Conservation (phyloP, 1,140 invertebrate species). For the Arctopsyche grandis region DNA sequence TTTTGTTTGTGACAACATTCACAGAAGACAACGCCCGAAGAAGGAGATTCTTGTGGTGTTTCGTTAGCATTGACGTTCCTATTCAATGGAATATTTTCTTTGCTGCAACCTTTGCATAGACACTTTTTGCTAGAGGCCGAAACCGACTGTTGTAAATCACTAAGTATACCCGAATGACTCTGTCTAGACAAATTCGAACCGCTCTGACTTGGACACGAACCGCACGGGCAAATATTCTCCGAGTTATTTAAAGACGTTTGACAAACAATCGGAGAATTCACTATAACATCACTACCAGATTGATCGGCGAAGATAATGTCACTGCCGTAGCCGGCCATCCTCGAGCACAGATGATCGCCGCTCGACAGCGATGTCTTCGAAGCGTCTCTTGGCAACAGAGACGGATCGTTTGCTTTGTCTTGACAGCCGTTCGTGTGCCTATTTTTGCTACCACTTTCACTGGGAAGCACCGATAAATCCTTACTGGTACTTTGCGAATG, state of each 20-base stretch:
- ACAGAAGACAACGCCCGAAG: constrained; percentile 63
- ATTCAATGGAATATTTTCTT: constrained; percentile 55
- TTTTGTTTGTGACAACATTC: constrained; percentile 65
- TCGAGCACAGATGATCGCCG: constrained; percentile 60
- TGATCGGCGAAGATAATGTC: constrained; percentile 64
- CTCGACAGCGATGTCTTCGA: constrained; percentile 58
- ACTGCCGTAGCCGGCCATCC: constrained; percentile 58
- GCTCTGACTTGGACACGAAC: constrained; percentile 59
- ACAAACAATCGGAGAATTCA: constrained; percentile 56
- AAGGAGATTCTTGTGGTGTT: constrained; percentile 12
- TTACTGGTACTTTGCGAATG: constrained; percentile 58
- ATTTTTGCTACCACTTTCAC: constrained; percentile 24
- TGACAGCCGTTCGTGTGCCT: constrained; percentile 42
- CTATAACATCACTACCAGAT: constrained; percentile 57
- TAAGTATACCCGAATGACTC: constrained; percentile 59
- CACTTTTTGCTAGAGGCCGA: constrained; percentile 56
- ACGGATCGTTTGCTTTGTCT: constrained; percentile 43
- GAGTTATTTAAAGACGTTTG: not conserved
- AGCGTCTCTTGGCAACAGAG: constrained; percentile 57
- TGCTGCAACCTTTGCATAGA: constrained; percentile 62
- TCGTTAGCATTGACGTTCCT: constrained; percentile 27
- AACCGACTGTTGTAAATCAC: constrained; percentile 64
- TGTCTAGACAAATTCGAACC: constrained; percentile 55
- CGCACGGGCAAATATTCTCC: constrained; percentile 62
- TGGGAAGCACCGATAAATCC: not conserved